Percentiles rank a stretch among this genome's conserved stretches.
These are phyloP conservation scores for Orycteropus afer DNA, from an alignment of 2,113 vertebrate species.

Conservation along the genomic window DNA sequence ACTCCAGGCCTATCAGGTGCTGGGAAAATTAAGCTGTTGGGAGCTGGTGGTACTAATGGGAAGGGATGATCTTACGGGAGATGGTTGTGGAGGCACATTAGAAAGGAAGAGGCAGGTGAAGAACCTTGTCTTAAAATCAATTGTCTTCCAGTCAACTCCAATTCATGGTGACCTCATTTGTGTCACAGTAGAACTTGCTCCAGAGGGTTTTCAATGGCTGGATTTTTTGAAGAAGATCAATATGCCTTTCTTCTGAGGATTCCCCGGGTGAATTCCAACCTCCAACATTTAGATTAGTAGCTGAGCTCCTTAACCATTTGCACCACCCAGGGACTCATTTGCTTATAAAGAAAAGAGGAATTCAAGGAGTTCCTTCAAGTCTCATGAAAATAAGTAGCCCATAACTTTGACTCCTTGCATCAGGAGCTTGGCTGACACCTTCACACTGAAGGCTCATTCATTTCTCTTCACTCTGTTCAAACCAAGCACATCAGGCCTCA, in stretches of 20 bases:
- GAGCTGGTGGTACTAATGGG: neutral
- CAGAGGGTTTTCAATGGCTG: neutral
- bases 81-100: neutral
- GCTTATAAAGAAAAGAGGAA: constrained; percentile 2
- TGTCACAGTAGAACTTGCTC: neutral
- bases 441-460: neutral
- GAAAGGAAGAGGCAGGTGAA: neutral
- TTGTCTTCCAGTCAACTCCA: neutral
- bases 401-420: neutral
- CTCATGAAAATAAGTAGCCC: neutral
- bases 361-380: neutral
- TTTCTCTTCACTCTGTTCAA: neutral
- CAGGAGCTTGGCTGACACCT: neutral
- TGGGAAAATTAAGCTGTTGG: neutral
- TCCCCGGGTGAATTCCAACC: neutral
- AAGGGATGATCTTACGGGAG: neutral
- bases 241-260: neutral
- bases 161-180: neutral
- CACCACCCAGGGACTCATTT: neutral
- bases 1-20: neutral
- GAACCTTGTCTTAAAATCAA: neutral
- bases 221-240: neutral
- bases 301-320: neutral
- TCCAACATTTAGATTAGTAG: neutral
- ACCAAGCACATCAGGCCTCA: neutral